Evolutionary conservation across 2,888 invertebrate genomes (phyloP), one percentile per base, ranked within the genome.

Genomic region (Aporophyla nigra): DNA sequence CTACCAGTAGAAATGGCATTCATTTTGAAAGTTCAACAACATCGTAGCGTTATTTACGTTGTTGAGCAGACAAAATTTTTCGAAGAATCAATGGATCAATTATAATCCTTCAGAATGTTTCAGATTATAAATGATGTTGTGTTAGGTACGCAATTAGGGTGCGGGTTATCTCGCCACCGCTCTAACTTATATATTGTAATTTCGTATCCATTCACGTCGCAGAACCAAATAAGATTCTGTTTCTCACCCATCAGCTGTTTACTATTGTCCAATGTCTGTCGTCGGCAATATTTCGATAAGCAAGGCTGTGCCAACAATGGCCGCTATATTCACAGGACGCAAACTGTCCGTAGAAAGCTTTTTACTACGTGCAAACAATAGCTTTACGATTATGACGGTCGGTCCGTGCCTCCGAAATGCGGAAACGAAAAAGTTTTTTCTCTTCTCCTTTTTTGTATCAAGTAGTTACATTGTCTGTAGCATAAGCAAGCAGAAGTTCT

Each of bases 321-420:
- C 53, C 54, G 40, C 27, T 78, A 40, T 72, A 66, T 73, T 80
- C 74, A 86, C 73, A 73, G 69, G 80, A 78, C 73, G 51, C 63
- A 78, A 84, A 85, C 59, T 75, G 66, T 58, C 63, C 71, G 49
- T 75, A 80, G 80, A 81, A 83, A 83, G 81, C 85, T 83, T 78
- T 58, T 74, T 70, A 85, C 74, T 76, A 80, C 74, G 76, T 78
- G 81, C 80, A 78, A 83, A 86, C 81, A 86, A 86, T 83, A 70
- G 76, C 67, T 85, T 83, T 83, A 86, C 81, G 78, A 80, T 86
- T 73, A 78, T 71, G 85, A 67, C 73, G 77, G 71, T 76, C 71
- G 33, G 73, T 69, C 58, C 66, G 58, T 73, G 74, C 69, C 66
- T 71, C 33, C 72, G 74, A 78, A 76, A 83, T 78, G 76, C 74